Evolutionary conservation across 2,888 invertebrate species (phyloP).

Genomic region (Anthoptus insignis): DNA sequence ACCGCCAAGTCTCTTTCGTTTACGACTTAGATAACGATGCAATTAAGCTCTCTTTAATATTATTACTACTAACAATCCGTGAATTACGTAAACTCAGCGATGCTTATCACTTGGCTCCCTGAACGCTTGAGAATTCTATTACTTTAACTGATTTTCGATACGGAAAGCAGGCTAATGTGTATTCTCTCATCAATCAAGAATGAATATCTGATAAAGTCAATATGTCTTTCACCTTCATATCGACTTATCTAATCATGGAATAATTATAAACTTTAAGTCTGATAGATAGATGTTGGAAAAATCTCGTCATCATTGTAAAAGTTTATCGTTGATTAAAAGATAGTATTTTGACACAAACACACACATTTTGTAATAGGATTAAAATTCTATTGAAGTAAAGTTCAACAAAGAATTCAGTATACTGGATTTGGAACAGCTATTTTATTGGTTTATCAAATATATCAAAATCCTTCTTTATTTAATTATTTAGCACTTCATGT

Average conservation of each 20-base stretch:
- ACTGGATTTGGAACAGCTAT: no score
- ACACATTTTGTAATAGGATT: no score
- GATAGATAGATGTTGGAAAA: not conserved
- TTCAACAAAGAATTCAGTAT: no score
- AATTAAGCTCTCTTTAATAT: conserved; percentile 58
- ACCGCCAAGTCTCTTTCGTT: conserved; percentile 55
- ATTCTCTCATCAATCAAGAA: conserved; percentile 26
- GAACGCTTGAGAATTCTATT: conserved; percentile 27
- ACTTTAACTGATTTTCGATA: conserved; percentile 34
- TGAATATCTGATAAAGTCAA: conserved; percentile 25
- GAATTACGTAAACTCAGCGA: conserved; percentile 30
- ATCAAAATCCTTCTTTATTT: no score
- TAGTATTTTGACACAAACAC: no score
- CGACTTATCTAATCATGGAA: conserved; percentile 27
- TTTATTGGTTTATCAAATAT: no score
- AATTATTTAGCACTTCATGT: no score
- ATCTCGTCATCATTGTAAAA: not conserved
- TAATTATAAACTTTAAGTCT: conserved; percentile 26
- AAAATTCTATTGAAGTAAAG: no score
- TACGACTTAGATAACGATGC: conserved; percentile 62
- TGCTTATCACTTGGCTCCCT: conserved; percentile 33
- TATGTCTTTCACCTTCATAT: conserved; percentile 23
- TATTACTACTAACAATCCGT: conserved; percentile 35
- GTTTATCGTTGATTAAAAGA: conserved; percentile 1
- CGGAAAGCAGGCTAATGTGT: conserved; percentile 19